Percentiles rank a stretch among this genome's conserved stretches.
These are phyloP conservation scores for Automeris io DNA, from an alignment of 2,888 invertebrate species.

Conservation along the genomic window DNA sequence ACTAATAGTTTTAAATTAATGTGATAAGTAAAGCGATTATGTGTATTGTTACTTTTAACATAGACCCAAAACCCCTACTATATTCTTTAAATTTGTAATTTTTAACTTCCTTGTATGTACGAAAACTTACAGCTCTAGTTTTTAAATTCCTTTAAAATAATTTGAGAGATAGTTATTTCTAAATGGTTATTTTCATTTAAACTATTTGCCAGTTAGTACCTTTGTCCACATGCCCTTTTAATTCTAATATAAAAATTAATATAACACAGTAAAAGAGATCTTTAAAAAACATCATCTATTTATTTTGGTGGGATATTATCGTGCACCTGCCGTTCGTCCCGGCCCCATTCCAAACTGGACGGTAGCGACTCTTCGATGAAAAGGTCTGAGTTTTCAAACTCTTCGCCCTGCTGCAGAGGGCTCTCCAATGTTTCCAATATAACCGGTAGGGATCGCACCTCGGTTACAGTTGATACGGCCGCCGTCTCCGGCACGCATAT, in stretches of 20 bases:
- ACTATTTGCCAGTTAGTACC: no score
- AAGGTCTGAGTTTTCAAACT: constrained; percentile 89
- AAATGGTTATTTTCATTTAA: no score
- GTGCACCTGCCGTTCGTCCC: constrained; percentile 66
- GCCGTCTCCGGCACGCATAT: constrained; percentile 63
- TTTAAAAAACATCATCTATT: constrained; percentile 16
- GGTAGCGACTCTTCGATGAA: constrained; percentile 94
- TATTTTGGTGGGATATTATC: constrained; percentile 4
- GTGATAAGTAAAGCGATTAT: no score
- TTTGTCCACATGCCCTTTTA: background rate
- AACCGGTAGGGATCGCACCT: constrained; percentile 68
- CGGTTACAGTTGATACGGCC: constrained; percentile 76
- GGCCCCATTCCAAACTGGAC: constrained; percentile 86
- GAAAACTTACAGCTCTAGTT: no score
- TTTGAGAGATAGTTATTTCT: no score
- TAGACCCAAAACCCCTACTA: no score
- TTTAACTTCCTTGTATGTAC: no score
- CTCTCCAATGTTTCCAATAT: constrained; percentile 37
- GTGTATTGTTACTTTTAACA: no score
- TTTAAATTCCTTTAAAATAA: no score
- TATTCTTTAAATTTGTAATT: no score
- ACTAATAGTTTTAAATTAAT: no score
- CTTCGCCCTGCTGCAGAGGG: constrained; percentile 39
- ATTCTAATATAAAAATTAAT: constrained; percentile 1
- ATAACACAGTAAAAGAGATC: constrained; percentile 11